Conservation (phyloP, 64 coral and sea anemone species). For the Exaiptasia diaphana region DNA sequence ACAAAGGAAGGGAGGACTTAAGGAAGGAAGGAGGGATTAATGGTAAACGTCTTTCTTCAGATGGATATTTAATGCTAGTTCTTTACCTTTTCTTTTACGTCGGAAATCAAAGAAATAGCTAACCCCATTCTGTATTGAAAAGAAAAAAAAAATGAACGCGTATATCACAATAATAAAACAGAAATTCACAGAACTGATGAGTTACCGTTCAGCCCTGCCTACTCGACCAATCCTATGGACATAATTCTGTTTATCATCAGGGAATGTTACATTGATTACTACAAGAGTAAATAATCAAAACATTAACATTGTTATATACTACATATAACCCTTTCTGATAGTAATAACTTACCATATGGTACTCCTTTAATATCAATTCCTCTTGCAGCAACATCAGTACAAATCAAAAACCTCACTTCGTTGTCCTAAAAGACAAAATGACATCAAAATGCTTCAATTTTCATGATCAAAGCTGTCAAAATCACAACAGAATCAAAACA, state of each 20-base stretch:
- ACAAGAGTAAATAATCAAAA: not conserved
- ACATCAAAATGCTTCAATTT: too few relatives aligned
- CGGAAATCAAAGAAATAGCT: slow-evolving; percentile 87
- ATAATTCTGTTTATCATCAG: slow-evolving; percentile 98
- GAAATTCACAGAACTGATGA: too few relatives aligned
- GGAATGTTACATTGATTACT: slow-evolving; percentile 96
- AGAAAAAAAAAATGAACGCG: not conserved
- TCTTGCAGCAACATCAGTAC: slow-evolving; percentile 94
- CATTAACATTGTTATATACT: not conserved
- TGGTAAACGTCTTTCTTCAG: too few relatives aligned
- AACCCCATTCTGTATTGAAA: slow-evolving; percentile 71
- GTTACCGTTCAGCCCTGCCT: slow-evolving; percentile 86
- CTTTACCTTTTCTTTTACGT: slow-evolving; percentile 96
- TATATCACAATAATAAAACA: not conserved
- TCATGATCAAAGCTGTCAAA: too few relatives aligned
- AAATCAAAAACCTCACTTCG: slow-evolving; percentile 85
- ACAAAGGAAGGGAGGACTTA: too few relatives aligned
- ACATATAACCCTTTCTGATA: not conserved
- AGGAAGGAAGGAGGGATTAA: too few relatives aligned
- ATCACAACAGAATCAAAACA: too few relatives aligned
- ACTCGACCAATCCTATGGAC: slow-evolving; percentile 98
- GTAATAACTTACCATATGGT: slow-evolving; percentile 68
- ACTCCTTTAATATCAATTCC: slow-evolving; percentile 93
- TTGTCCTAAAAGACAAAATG: slow-evolving; percentile 56
- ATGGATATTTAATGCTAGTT: too few relatives aligned